These are phyloP conservation scores for Sebastes minor DNA, from an alignment of 2,797 vertebrate genomes.

Conservation along the genomic window DNA sequence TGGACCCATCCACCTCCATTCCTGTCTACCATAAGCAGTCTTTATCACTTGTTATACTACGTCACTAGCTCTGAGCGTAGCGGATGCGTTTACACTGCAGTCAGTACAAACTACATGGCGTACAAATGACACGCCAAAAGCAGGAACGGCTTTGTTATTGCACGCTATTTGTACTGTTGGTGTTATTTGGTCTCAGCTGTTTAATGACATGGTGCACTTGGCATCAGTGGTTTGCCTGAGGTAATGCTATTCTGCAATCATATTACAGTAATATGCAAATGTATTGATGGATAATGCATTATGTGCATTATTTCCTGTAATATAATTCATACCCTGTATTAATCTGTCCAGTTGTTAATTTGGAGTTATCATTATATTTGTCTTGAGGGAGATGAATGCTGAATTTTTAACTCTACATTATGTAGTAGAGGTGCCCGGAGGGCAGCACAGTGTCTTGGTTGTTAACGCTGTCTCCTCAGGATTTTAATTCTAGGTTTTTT, in stretches of 20 bases:
- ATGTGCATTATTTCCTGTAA: background rate
- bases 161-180: background rate
- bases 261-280: background rate
- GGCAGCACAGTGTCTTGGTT: background rate
- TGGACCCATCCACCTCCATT: too few species aligned
- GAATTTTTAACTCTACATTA: background rate
- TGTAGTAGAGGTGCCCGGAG: background rate
- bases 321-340: background rate
- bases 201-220: background rate
- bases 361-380: background rate
- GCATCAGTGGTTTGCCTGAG: background rate
- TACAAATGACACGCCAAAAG: background rate
- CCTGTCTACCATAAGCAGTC: too few species aligned
- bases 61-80: too few species aligned
- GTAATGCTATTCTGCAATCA: background rate
- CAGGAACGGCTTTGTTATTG: too few species aligned
- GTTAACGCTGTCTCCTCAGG: background rate
- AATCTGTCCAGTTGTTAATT: background rate
- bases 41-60: too few species aligned
- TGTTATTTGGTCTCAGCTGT: conserved; percentile 1
- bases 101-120: background rate
- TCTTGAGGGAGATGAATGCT: background rate
- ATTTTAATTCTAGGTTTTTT: background rate
- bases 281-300: background rate
- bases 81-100: too few species aligned